These are phyloP conservation scores for Ephestia elutella DNA, from an alignment of 1,140 invertebrate species.

Conservation along the genomic window DNA sequence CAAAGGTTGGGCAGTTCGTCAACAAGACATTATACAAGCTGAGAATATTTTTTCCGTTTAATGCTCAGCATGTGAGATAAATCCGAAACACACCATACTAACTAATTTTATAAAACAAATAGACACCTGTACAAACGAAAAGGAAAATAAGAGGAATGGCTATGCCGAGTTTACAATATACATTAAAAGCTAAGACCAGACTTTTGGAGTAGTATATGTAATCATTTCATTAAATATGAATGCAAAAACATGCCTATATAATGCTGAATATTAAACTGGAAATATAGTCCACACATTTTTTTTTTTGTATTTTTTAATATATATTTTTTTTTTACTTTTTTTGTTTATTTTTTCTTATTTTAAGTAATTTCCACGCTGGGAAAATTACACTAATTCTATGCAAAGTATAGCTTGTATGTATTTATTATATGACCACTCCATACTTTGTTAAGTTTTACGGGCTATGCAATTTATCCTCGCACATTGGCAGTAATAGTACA, in stretches of 20 bases:
- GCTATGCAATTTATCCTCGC: conserved; percentile 71
- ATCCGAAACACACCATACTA: conserved; percentile 51
- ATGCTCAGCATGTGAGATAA: conserved; percentile 70
- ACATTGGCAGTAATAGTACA: conserved; percentile 64
- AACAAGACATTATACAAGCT: conserved; percentile 63
- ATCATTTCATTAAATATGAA: conserved; percentile 62
- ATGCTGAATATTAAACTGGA: conserved; percentile 74
- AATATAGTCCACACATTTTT: conserved; percentile 70
- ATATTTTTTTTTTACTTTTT: conserved; percentile 50
- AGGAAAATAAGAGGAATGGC: conserved; percentile 38
- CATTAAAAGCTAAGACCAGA: conserved; percentile 66
- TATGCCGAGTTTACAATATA: conserved; percentile 55
- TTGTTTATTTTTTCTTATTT: conserved; percentile 53
- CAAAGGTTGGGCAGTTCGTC: conserved; percentile 67
- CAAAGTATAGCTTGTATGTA: conserved; percentile 92
- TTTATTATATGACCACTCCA: conserved; percentile 72
- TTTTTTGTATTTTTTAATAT: conserved; percentile 39
- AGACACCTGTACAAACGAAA: conserved; percentile 37
- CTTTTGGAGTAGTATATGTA: conserved; percentile 55
- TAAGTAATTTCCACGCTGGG: conserved; percentile 76
- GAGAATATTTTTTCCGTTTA: conserved; percentile 72
- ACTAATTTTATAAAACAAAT: conserved; percentile 30
- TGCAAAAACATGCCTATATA: conserved; percentile 68
- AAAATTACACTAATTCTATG: conserved; percentile 92
- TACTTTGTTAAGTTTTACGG: conserved; percentile 72